phyloP scores from a whole-genome alignment of 2,888 invertebrate genomes.

The Caenorhabditis sp. region DNA sequence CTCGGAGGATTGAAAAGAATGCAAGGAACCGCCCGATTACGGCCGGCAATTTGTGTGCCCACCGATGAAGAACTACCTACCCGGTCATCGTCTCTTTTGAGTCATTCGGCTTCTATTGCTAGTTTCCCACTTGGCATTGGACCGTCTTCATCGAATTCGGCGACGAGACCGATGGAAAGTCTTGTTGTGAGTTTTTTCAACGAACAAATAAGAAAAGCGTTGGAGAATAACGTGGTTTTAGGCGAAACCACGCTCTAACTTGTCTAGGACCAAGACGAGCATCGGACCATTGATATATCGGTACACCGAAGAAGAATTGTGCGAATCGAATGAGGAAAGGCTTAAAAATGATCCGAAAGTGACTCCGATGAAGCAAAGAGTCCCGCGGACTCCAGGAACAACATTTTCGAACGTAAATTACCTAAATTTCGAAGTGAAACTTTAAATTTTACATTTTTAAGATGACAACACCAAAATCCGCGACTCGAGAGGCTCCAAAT shows the following conservation, averaged over 20 bases:
- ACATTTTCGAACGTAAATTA: conserved; percentile 1
- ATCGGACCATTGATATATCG: conserved; percentile 6
- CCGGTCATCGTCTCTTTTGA: neutral
- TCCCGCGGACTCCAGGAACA: conserved; percentile 21
- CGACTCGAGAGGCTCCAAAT: no score
- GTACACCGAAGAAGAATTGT: neutral
- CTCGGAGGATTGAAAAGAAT: conserved; percentile 25
- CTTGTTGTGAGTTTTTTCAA: no score
- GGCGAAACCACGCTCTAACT: neutral
- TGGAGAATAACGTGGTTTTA: neutral
- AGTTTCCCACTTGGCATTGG: neutral
- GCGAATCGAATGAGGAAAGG: no score
- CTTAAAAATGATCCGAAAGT: neutral
- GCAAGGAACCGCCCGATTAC: conserved; percentile 17
- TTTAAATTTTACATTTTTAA: no score
- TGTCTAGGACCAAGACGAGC: conserved; percentile 24
- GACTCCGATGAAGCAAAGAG: conserved; percentile 12
- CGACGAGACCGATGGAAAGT: neutral
- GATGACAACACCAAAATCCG: no score
- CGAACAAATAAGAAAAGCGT: no score
- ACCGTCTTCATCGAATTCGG: neutral
- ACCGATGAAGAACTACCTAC: no score
- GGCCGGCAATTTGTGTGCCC: neutral
- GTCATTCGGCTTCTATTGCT: neutral
- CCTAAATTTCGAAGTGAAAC: neutral